phyloP scores from a whole-genome alignment of 2,888 invertebrate genomes.

The Luperina nickerlii region DNA sequence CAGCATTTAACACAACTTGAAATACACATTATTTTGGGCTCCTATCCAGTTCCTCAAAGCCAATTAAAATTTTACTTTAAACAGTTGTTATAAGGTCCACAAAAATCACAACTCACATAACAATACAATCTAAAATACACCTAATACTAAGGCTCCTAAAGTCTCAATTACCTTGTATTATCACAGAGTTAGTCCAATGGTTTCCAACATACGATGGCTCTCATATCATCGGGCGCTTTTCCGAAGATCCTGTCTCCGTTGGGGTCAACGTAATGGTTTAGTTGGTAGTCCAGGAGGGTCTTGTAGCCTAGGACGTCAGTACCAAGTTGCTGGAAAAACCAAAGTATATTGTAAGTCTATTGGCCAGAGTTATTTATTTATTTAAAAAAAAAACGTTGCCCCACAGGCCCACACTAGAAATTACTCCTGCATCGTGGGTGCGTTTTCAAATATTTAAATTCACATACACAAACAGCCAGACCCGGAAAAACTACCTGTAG shows the following conservation, averaged over 20 bases:
- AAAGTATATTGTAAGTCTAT: neutral
- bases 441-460: no score
- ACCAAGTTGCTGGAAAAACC: conserved; percentile 93
- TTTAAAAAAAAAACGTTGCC: no score
- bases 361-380: no score
- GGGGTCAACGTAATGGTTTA: conserved; percentile 93
- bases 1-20: neutral
- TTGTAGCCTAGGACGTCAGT: conserved; percentile 94
- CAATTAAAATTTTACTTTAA: conserved; percentile 10
- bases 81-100: neutral
- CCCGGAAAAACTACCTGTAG: no score
- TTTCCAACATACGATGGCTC: conserved; percentile 95
- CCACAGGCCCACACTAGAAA: no score
- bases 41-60: neutral
- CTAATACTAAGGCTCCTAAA: neutral
- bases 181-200: conserved; percentile 76
- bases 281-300: conserved; percentile 94
- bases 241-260: conserved; percentile 94
- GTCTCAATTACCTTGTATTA: conserved; percentile 21
- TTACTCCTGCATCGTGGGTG: no score
- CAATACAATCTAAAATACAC: conserved; percentile 27
- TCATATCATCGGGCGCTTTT: conserved; percentile 93
- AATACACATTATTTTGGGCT: conserved; percentile 7
- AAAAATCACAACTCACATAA: conserved; percentile 5
- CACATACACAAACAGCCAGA: no score